Evolutionary conservation across 2,888 invertebrate species (phyloP).

Genomic region (Acanthoscelides obtectus): DNA sequence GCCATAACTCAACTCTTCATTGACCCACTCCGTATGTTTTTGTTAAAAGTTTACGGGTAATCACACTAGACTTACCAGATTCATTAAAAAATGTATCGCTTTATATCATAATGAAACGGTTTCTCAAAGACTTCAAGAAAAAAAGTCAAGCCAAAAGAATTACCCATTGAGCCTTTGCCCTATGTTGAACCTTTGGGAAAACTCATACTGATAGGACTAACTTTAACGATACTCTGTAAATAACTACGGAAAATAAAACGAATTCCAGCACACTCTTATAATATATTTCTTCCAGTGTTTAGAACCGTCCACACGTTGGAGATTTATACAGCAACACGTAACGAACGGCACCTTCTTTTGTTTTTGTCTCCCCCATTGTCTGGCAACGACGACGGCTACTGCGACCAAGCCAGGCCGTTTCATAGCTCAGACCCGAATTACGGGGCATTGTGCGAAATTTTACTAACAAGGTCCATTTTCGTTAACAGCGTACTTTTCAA

Average conservation of each 20-base stretch:
- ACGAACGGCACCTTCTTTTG: slow-evolving; percentile 26
- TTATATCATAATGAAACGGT: no score
- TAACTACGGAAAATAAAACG: slow-evolving; percentile 1
- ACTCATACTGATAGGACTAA: background rate
- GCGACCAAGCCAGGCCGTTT: slow-evolving; percentile 26
- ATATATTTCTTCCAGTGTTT: slow-evolving; percentile 1
- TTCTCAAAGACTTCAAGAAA: no score
- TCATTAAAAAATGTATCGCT: no score
- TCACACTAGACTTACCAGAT: no score
- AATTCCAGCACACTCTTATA: background rate
- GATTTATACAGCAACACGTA: slow-evolving; percentile 8
- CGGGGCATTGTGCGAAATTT: slow-evolving; percentile 33
- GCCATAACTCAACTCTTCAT: no score
- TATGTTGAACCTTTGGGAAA: no score
- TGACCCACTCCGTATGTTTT: no score
- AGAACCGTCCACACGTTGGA: background rate
- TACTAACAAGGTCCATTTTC: slow-evolving; percentile 38
- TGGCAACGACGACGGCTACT: background rate
- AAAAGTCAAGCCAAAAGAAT: no score
- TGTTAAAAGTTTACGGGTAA: no score
- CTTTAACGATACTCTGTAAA: background rate
- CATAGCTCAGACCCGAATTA: slow-evolving; percentile 34
- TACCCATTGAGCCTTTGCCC: no score
- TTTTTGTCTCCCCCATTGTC: slow-evolving; percentile 12
- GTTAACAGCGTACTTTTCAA: slow-evolving; percentile 41